phyloP scores from a whole-genome alignment of 2,888 invertebrate species.

The Lithosia quadra region DNA sequence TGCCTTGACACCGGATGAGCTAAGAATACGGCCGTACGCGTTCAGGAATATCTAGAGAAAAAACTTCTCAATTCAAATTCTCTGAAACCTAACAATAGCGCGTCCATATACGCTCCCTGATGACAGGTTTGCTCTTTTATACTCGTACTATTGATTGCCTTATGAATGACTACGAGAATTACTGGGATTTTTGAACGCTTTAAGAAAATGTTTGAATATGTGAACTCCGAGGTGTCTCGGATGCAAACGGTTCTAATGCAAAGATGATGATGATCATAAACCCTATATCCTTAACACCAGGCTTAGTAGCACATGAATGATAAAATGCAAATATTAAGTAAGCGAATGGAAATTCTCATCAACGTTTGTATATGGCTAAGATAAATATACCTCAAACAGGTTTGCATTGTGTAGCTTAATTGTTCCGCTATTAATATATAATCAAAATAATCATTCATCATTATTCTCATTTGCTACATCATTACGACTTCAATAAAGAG shows the following conservation, averaged over 20 bases:
- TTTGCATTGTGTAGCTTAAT: slow-evolving; percentile 41
- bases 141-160: no score
- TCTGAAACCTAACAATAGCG: no score
- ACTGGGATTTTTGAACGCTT: neutral
- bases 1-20: no score
- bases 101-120: no score
- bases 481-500: neutral
- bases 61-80: no score
- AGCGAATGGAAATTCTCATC: slow-evolving; percentile 14
- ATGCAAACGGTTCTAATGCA: no score
- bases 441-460: slow-evolving; percentile 25
- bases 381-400: slow-evolving; percentile 25
- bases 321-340: neutral
- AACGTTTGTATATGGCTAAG: neutral
- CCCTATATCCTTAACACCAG: neutral
- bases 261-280: neutral
- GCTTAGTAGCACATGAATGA: neutral
- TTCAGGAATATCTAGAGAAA: no score
- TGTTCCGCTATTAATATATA: slow-evolving; percentile 27
- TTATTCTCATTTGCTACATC: neutral
- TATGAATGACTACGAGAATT: neutral
- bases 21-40: no score
- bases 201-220: neutral
- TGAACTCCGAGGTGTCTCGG: no score
- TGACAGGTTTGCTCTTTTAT: no score